These are phyloP conservation scores for Thamnophis elegans DNA, from an alignment of 2,797 vertebrate genomes.

Conservation along the genomic window DNA sequence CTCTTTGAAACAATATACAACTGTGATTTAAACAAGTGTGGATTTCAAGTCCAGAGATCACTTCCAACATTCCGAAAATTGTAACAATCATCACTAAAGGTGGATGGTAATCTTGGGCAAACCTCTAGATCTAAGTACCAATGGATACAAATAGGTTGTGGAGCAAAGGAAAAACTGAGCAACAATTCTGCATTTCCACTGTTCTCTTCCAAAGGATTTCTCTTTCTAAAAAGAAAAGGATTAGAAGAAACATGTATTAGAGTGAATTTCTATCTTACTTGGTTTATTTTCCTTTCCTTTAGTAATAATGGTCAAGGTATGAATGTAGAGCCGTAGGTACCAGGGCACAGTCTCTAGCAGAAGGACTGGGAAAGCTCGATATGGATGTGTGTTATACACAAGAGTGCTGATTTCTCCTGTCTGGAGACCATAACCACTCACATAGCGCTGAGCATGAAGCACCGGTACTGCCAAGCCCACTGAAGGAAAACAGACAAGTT, in stretches of 20 bases:
- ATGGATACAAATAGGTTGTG: background rate
- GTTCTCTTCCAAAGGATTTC: background rate
- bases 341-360: constrained; percentile 92
- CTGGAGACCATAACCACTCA: constrained; percentile 93
- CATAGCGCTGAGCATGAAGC: constrained; percentile 89
- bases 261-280: constrained; percentile 76
- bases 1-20: background rate
- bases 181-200: background rate
- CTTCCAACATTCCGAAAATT: background rate
- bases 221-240: background rate
- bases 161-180: background rate
- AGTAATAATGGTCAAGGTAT: constrained; percentile 90
- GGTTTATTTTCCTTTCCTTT: constrained; percentile 92
- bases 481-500: constrained; percentile 22
- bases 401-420: constrained; percentile 90
- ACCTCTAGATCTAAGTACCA: background rate
- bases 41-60: background rate
- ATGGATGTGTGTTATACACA: constrained; percentile 91
- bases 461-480: constrained; percentile 78
- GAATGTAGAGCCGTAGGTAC: constrained; percentile 94
- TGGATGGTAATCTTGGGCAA: background rate
- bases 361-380: constrained; percentile 89
- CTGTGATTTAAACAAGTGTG: background rate
- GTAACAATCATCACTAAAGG: background rate
- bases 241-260: background rate